Percentiles rank a stretch among this genome's conserved stretches.
Conservation (phyloP, 35 echinoderm and acorn worm genomes). For the Ophioderma brevispina region DNA sequence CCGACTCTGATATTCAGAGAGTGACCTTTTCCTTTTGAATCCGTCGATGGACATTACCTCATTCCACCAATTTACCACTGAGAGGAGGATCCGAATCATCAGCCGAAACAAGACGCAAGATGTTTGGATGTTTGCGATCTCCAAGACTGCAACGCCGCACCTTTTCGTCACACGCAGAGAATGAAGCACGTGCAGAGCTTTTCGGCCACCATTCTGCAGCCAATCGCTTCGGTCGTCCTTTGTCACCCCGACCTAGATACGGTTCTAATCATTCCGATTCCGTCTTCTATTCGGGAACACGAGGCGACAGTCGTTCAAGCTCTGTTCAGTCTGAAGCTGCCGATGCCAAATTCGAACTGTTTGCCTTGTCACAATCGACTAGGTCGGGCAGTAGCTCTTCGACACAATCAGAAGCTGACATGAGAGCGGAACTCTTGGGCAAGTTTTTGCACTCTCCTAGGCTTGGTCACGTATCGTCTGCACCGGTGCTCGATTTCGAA, state of each 20-base stretch:
- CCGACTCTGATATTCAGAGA: slow-evolving; percentile 86
- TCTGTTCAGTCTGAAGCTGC: neutral
- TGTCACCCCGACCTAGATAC: slow-evolving; percentile 40
- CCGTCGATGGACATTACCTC: slow-evolving; percentile 50
- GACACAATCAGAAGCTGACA: slow-evolving; percentile 76
- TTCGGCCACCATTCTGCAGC: slow-evolving; percentile 17
- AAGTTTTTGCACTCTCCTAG: slow-evolving; percentile 68
- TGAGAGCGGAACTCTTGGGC: slow-evolving; percentile 83
- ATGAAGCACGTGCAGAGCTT: slow-evolving; percentile 56
- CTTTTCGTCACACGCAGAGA: slow-evolving; percentile 57
- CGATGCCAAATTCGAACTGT: neutral
- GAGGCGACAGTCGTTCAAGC: slow-evolving; percentile 29
- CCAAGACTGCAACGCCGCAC: slow-evolving; percentile 59
- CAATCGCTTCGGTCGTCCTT: slow-evolving; percentile 1
- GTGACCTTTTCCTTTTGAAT: slow-evolving; percentile 89
- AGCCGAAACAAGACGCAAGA: slow-evolving; percentile 74
- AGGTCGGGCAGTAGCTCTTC: slow-evolving; percentile 34
- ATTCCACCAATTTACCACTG: slow-evolving; percentile 27
- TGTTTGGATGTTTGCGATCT: slow-evolving; percentile 84
- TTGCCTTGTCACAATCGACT: slow-evolving; percentile 31
- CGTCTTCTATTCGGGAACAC: slow-evolving; percentile 56
- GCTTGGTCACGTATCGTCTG: slow-evolving; percentile 33
- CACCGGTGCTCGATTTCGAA: slow-evolving; percentile 33
- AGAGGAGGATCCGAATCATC: slow-evolving; percentile 51
- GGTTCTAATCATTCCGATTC: slow-evolving; percentile 74